phyloP scores from a whole-genome alignment of 2,888 invertebrate species.

The Calameuta pallipes region DNA sequence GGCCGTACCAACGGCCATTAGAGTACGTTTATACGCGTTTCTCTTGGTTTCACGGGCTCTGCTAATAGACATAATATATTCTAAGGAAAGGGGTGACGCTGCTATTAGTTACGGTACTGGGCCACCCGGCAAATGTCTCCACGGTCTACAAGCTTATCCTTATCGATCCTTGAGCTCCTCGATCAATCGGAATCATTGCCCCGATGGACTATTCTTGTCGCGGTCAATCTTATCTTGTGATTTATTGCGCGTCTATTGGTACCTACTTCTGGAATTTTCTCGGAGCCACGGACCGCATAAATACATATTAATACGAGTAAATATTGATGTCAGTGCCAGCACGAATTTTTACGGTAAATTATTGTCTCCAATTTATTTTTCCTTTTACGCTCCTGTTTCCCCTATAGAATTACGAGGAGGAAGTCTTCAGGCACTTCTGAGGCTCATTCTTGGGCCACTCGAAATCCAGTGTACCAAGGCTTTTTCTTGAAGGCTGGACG shows the following conservation, averaged over 20 bases:
- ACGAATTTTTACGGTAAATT: background rate
- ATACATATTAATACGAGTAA: background rate
- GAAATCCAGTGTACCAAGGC: background rate
- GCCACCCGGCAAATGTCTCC: background rate
- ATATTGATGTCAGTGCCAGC: background rate
- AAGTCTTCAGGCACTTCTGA: background rate
- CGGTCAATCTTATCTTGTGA: background rate
- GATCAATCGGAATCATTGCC: background rate
- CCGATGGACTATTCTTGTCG: background rate
- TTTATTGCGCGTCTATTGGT: background rate
- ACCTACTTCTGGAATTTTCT: background rate
- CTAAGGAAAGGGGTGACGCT: background rate
- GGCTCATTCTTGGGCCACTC: background rate
- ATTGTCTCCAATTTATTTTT: background rate
- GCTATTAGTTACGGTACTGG: background rate
- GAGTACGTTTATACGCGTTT: conserved; percentile 6
- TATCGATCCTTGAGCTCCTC: background rate
- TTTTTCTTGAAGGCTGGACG: background rate
- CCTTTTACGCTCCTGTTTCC: background rate
- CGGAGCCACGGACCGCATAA: background rate
- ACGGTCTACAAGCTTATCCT: background rate
- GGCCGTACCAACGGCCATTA: background rate
- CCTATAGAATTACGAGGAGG: background rate
- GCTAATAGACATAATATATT: background rate
- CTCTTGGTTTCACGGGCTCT: background rate